Evolutionary conservation across 1,140 invertebrate genomes (phyloP), one percentile per base, ranked within the genome.

Genomic region (Spodoptera litura): DNA sequence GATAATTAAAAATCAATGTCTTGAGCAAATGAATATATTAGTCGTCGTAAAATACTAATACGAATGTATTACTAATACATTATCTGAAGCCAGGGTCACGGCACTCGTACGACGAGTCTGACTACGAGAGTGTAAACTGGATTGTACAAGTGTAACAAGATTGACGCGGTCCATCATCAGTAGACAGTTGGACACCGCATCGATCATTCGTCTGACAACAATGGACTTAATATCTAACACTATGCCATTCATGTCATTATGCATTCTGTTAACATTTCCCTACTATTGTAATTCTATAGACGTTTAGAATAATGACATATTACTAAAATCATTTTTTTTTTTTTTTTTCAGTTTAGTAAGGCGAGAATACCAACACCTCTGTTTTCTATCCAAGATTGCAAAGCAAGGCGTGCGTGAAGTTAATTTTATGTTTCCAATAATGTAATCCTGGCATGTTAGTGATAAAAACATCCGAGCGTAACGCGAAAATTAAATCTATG

Each of bases 401-500:
- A 44, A 8, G 5, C 38, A 9, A 44, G 38, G 38, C 38, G 38
- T 10, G 38, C 38, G 5, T 6, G 38, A 44, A 1, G 38, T 44
- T 44, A 9, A 44, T 44, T 44, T 44, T 44, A 44, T 44, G 38
- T 44, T 31, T 70, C 12, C 20, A 15, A 53, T 70, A 70, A 31
- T 53, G 8, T 66, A 66, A 66, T 31, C 15, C 12, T 70, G 12
- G 49, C 49, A 52, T 70, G 66, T 75, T 70, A n/a, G 44, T 80
- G 49, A 52, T 61, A 76, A 66, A 66, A 68, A 76, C 31, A 76
- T 76, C 68, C 72, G 25, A 70, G 55, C 53, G 68, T 38, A 64
- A 59, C 11, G 56, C 13, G 56, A 71, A 78, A 81, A 78, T 78
- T 72, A 31, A 78, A 78, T 72, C 70, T 58, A 44, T 62, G 74